These are phyloP conservation scores for Heteropelma amictum DNA, from an alignment of 2,888 invertebrate genomes.

Conservation along the genomic window DNA sequence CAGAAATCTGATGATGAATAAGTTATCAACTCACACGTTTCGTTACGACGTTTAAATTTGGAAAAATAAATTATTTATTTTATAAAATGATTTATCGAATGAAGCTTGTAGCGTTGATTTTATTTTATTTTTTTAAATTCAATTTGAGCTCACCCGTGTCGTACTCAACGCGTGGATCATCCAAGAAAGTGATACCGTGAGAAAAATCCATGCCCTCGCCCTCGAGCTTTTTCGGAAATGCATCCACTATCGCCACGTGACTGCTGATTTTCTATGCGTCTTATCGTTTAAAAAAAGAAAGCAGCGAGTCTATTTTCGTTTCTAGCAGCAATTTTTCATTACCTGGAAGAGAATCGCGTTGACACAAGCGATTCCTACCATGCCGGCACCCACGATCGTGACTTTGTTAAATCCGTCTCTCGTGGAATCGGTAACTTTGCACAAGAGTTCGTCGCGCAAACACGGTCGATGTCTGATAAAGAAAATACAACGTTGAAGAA, in stretches of 20 bases:
- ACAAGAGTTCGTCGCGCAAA: constrained; percentile 70
- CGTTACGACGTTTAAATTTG: too few relatives aligned
- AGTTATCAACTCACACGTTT: too few relatives aligned
- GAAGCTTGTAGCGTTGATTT: too few relatives aligned
- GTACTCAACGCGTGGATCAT: constrained; percentile 80
- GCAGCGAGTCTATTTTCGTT: not conserved
- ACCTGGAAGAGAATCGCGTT: constrained; percentile 82
- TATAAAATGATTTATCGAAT: too few relatives aligned
- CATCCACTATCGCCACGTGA: constrained; percentile 82
- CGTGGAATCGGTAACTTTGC: constrained; percentile 71
- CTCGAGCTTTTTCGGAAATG: constrained; percentile 80
- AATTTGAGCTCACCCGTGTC: constrained; percentile 78
- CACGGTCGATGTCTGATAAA: constrained; percentile 58
- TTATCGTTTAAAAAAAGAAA: constrained; percentile 8
- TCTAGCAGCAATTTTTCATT: constrained; percentile 27
- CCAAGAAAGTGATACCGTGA: constrained; percentile 81
- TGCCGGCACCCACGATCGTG: constrained; percentile 83
- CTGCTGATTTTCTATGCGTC: constrained; percentile 79
- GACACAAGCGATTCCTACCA: constrained; percentile 82
- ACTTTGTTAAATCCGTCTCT: constrained; percentile 79
- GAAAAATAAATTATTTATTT: too few relatives aligned
- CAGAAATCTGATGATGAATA: constrained; percentile 76
- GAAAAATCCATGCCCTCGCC: constrained; percentile 84
- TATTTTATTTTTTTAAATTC: too few relatives aligned
- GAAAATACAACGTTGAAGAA: not conserved